Evolutionary conservation across 2,888 invertebrate genomes (phyloP).

Genomic region (Dendrolimus houi): DNA sequence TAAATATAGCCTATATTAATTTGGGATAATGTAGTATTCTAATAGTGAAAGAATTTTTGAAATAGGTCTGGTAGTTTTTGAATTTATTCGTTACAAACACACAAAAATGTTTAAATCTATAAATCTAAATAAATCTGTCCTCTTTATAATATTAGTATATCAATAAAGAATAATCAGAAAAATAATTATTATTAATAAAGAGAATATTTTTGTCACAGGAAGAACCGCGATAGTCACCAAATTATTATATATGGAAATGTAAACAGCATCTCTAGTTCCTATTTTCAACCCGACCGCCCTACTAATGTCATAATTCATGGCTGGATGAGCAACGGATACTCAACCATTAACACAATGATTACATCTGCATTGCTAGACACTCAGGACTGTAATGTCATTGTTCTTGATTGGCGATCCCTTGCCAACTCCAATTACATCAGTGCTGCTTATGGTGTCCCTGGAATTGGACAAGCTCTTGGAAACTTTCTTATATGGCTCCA

Average conservation of each 20-base stretch:
- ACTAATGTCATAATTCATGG: conserved; percentile 36
- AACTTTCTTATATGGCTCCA: conserved; percentile 35
- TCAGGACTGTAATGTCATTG: conserved; percentile 35
- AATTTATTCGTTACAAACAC: too few species aligned
- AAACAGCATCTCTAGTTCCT: conserved; percentile 27
- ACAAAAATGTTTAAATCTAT: too few species aligned
- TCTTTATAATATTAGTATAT: too few species aligned
- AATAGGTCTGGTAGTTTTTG: too few species aligned
- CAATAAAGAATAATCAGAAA: too few species aligned
- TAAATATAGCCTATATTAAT: too few species aligned
- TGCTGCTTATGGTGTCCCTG: conserved; percentile 16
- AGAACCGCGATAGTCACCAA: conserved; percentile 25
- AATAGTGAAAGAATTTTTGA: too few species aligned
- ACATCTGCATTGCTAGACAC: conserved; percentile 27
- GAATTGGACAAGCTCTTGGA: conserved; percentile 21
- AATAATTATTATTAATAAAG: too few species aligned
- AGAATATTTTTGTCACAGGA: conserved; percentile 2
- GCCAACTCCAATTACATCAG: conserved; percentile 15
- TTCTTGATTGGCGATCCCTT: conserved; percentile 32
- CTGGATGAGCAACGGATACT: conserved; percentile 29
- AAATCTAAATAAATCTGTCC: too few species aligned
- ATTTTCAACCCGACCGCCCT: conserved; percentile 25
- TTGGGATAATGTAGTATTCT: too few species aligned
- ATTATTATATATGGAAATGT: conserved; percentile 24
- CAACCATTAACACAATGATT: conserved; percentile 21